phyloP scores from a whole-genome alignment of 1,140 invertebrate genomes.

The Drosophila subpulchrella region DNA sequence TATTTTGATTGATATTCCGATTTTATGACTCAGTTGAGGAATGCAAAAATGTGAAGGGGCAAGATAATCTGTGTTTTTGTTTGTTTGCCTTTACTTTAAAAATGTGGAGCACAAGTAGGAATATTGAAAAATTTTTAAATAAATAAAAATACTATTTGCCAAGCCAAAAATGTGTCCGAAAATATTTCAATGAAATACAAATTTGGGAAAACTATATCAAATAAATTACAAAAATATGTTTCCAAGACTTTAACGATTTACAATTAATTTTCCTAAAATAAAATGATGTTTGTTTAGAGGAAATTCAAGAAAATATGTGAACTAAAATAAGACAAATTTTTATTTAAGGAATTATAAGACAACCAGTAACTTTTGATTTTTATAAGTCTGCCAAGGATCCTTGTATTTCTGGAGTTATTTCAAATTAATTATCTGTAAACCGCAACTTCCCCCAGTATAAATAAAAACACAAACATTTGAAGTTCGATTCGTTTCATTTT shows the following conservation, averaged over 20 bases:
- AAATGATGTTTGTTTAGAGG: too few relatives aligned
- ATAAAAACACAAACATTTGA: constrained; percentile 29
- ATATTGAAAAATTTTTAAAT: neutral
- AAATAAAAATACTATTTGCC: neutral
- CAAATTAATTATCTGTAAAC: neutral
- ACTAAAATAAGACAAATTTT: too few relatives aligned
- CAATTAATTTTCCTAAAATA: too few relatives aligned
- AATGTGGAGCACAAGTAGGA: neutral
- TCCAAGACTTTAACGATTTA: too few relatives aligned
- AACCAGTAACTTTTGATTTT: neutral
- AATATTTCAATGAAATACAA: neutral
- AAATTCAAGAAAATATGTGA: too few relatives aligned
- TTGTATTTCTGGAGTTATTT: neutral
- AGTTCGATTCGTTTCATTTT: constrained; percentile 33
- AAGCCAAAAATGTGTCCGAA: neutral
- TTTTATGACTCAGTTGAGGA: constrained; percentile 46
- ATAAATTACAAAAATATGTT: too few relatives aligned
- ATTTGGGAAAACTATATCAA: too few relatives aligned
- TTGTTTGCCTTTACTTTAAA: constrained; percentile 4
- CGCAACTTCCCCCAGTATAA: neutral
- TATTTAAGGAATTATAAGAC: neutral
- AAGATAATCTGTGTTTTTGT: constrained; percentile 10
- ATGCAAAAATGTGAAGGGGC: constrained; percentile 10
- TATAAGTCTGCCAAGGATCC: neutral
- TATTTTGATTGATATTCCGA: constrained; percentile 56